Base-by-base conservation (phyloP, 1,140 invertebrate species). In the Ridgeia piscesae region DNA sequence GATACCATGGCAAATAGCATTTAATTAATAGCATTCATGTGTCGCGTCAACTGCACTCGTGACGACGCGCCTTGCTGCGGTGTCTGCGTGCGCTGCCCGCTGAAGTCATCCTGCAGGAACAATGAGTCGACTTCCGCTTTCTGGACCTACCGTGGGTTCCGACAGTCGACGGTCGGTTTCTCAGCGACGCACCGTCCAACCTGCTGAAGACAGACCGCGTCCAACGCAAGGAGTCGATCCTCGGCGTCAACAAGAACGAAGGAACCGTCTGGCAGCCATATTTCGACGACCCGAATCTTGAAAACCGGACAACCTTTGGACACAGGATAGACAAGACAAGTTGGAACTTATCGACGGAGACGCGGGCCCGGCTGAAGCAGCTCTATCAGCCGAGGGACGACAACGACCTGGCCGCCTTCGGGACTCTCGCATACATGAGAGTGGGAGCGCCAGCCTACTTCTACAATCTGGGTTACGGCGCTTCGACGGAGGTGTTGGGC, bases 91-190 rank as follows among this genome's bases (percentile, higher is more conserved):
- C 91, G 96, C 96, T 93, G 97, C 97, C 93, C 97, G 98, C 94
- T 96, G 98, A 97, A 9, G 97, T 97, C 91, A 96, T 99, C 92
- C 98, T 98, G 0, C 97, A 97, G 92, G 97, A 98, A 94, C 98
- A 99, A 96, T 98, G 97, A 97, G 89, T 92, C 33, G 92, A 92
- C 92, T 34, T 33, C 34, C 34, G 34, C 34, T 92, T 92, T 33
- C 91, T 92, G 92, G 91, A 35, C 11, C 92, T 93, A 27, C 91
- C 92, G 35, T 93, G 92, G 92, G 92, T 88, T 27, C 92, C 92
- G 14, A 92, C 92, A 11, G 91, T 92, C 21, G 92, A 93, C 88
- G 91, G 91, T 31, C 91, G 92, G 21, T 93, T 93, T 33, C 91
- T 93, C 9, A 92, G 0, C 9, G 92, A 93, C 91, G 92, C 91